Base-by-base conservation (phyloP, 1,140 invertebrate genomes). In the Papilio polytes region DNA sequence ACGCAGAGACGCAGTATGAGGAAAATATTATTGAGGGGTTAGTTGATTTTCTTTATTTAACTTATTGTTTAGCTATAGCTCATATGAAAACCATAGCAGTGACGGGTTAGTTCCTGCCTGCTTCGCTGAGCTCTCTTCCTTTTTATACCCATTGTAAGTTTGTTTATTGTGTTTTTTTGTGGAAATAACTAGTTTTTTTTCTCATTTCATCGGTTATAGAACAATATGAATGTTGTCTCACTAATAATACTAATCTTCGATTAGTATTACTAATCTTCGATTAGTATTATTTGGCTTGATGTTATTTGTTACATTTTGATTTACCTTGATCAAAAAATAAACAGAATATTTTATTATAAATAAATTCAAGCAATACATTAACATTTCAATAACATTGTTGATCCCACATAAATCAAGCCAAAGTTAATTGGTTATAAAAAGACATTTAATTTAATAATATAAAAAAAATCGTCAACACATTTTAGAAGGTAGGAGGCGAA, bases 21-120 rank as follows among this genome's bases (percentile, higher is more conserved):
- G 87, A 98, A 98, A 94, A 97, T 98, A 86, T 95, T 98, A 80
- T 94, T 97, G 88, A 96, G 97, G 96, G 98, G 98, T 98, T 93
- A 96, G 95, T 90, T 66, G 36, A 56, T n/a, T 56, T 59, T 59
- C 7, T 12, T 13, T 48, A 13, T 48, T 48, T 12, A 41, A 41
- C 36, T 41, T 41, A 15, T 48, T 48, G 46, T 48, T 48, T 48
- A 13, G 10, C 36, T 48, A 48, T 56, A 20, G 0, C 51, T 53
- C 51, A n/a, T 53, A 12, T 48, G 15, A 48, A 41, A 41, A 41
- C 36, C 36, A 41, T 41, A 6, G 36, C 36, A 41, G 6, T 4
- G 36, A 36, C 6, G 36, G 36, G 36, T 41, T 41, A 41, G 7
- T 36, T 36, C 31, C 3, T 36, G 2, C 4, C 31, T 41, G 36